Evolutionary conservation across 2,113 vertebrate species (phyloP).

Genomic region (Tringa solitaria): DNA sequence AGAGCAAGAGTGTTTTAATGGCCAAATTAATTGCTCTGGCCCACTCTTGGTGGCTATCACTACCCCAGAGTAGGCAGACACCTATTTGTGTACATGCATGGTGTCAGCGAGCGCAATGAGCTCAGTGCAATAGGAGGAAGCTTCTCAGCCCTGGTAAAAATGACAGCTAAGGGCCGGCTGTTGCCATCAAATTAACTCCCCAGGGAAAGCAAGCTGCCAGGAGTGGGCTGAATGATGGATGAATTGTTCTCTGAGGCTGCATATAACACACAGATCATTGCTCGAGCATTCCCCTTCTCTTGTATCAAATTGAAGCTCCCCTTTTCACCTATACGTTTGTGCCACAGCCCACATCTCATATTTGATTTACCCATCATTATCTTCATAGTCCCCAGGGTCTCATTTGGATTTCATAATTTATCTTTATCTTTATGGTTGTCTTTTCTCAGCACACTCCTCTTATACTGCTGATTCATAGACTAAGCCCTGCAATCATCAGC

Average conservation of each 20-base stretch:
- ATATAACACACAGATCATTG: neutral
- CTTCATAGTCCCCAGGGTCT: neutral
- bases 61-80: neutral
- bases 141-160: neutral
- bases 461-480: neutral
- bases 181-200: conserved; percentile 32
- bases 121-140: neutral
- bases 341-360: neutral
- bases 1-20: neutral
- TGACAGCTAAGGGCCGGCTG: neutral
- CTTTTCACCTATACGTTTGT: neutral
- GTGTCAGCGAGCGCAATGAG: neutral
- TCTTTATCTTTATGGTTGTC: neutral
- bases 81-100: neutral
- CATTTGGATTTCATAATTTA: neutral
- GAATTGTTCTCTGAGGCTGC: conserved; percentile 1
- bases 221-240: neutral
- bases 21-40: neutral
- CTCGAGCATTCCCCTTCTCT: neutral
- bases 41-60: neutral
- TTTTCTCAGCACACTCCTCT: neutral
- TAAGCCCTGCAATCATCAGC: neutral
- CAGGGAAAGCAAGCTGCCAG: conserved; percentile 30
- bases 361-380: neutral
- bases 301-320: neutral